Evolutionary conservation across 2,797 vertebrate species (phyloP), one percentile per base, ranked within the genome.

Genomic region (Lemur catta): DNA sequence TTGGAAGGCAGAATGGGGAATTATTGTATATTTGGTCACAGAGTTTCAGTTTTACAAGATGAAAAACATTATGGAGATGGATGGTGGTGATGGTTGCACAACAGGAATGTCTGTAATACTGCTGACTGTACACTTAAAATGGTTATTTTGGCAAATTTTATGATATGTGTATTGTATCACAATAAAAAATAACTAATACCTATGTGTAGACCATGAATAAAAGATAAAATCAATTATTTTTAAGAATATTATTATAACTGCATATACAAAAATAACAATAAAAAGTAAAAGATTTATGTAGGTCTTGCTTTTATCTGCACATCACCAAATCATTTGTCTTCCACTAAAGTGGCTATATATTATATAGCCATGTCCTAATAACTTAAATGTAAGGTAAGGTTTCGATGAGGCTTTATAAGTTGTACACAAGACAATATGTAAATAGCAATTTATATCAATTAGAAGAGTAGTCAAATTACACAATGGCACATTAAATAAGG

Each of bases 371-470:
- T 43, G 69, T 12, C 10, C 0, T 76, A 15, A 52, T 35, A 79
- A 75, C 6, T 57, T 78, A 93, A 85, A 85, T 46, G 5, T 12
- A 85, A 35, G 10, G 18, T 55, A 38, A 46, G 0, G 13, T 87
- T 81, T 72, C 26, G 26, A 88, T 28, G 59, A 72, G 0, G 35
- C n/a, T 81, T 91, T 78, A 78, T n/a, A 57, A 76, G 63, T 61
- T 79, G 0, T 22, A 41, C 2, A 75, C 3, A 79, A 82, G 52
- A 79, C 9, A 46, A 89, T 0, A 94, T 43, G 88, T 28, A 91
- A 24, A 43, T 1, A 79, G 0, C 71, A 93, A 95, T 97, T 97
- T 94, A 84, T 94, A 96, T 95, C 96, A 46, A 89, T 94, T 93
- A 91, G 38, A 8, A 94, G 0, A 12, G 28, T 93, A 87, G 35